These are phyloP conservation scores for Drosophila merina DNA, from an alignment of 2,888 invertebrate species.

Conservation along the genomic window DNA sequence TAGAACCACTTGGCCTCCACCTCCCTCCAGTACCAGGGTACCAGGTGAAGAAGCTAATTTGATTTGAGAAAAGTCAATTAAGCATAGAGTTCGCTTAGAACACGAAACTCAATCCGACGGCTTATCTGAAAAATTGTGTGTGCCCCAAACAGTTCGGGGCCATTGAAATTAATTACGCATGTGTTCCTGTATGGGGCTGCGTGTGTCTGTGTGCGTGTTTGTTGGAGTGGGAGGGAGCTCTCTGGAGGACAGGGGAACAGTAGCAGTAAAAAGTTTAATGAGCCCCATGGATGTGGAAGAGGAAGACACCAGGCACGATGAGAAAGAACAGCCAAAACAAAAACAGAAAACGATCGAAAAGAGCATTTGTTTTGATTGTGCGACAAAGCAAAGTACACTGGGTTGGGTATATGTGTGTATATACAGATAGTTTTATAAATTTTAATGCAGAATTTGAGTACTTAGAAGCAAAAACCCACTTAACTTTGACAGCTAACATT, in stretches of 20 bases:
- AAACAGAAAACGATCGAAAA: conserved; percentile 57
- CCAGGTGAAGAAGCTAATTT: conserved; percentile 51
- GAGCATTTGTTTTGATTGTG: conserved; percentile 77
- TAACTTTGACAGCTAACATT: background rate
- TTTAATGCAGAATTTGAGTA: background rate
- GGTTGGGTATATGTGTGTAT: background rate
- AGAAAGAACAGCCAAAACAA: conserved; percentile 34
- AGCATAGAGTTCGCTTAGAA: conserved; percentile 26
- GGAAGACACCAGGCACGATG: conserved; percentile 23
- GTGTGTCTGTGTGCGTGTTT: background rate
- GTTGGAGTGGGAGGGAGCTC: conserved; percentile 6
- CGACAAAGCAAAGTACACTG: conserved; percentile 58
- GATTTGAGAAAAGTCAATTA: conserved; percentile 69
- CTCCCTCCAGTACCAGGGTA: conserved; percentile 19
- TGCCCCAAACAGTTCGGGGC: conserved; percentile 55
- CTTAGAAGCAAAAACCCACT: background rate
- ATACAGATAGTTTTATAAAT: background rate
- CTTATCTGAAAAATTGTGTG: conserved; percentile 59
- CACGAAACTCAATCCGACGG: conserved; percentile 14
- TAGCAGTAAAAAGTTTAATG: conserved; percentile 73
- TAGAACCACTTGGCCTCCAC: background rate
- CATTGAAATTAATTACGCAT: conserved; percentile 65
- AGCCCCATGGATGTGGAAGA: conserved; percentile 44
- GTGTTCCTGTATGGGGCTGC: background rate
- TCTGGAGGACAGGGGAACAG: conserved; percentile 50